Evolutionary conservation across 2,113 vertebrate species (phyloP).

Genomic region (Mesitornis unicolor): DNA sequence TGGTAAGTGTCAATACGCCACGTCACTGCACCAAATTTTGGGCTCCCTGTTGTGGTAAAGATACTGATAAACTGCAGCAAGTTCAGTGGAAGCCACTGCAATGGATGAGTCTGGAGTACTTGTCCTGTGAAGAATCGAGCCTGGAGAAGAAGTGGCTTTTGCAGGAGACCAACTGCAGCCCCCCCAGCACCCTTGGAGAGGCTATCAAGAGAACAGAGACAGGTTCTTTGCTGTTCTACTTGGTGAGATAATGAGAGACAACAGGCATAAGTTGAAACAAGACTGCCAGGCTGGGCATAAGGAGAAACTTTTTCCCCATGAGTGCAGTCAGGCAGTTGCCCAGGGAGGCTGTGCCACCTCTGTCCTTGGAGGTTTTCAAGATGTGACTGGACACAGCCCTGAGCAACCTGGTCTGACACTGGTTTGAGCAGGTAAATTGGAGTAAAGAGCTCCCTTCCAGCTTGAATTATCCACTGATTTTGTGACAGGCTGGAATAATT

Average conservation of each 20-base stretch:
- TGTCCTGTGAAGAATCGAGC: background rate
- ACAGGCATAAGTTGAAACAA: background rate
- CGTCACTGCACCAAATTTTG: rapidly evolving
- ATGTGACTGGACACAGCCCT: too few species aligned
- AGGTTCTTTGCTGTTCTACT: background rate
- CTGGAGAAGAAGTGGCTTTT: background rate
- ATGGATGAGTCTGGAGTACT: background rate
- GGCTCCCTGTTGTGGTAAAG: background rate
- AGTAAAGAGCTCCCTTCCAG: too few species aligned
- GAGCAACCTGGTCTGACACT: too few species aligned
- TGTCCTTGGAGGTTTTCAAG: too few species aligned
- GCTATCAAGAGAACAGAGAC: background rate
- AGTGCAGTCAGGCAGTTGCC: too few species aligned
- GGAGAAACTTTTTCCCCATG: too few species aligned
- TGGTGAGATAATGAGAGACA: background rate
- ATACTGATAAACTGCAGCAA: background rate
- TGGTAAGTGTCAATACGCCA: background rate
- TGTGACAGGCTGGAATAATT: background rate
- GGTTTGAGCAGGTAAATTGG: too few species aligned
- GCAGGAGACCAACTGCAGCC: too few species aligned
- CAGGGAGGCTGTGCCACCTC: too few species aligned
- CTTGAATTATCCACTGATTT: background rate
- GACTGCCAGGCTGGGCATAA: background rate
- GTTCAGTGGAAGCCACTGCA: background rate
- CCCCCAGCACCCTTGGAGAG: background rate